Conservation (phyloP, 2,888 invertebrate genomes). For the Pogonocherus hispidulus region DNA sequence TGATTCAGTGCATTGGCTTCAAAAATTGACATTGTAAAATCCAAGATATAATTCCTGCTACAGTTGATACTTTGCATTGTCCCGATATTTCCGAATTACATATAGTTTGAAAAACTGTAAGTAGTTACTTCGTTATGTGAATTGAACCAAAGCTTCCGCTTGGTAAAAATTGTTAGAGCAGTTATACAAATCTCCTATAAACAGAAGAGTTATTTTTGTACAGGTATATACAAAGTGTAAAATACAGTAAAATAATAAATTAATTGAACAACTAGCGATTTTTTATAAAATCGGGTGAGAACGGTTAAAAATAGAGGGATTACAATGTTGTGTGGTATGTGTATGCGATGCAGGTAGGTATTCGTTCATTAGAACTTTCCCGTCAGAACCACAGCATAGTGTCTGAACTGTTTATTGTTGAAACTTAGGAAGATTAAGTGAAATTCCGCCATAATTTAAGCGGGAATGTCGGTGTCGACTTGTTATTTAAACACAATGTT, state of each 20-base stretch:
- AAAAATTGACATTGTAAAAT: too few relatives aligned
- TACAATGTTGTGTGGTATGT: not conserved
- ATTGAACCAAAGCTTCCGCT: too few relatives aligned
- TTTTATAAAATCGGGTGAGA: slow-evolving; percentile 6
- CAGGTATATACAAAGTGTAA: slow-evolving; percentile 11
- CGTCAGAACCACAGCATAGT: too few relatives aligned
- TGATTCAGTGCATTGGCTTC: too few relatives aligned
- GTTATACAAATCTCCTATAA: slow-evolving; percentile 8
- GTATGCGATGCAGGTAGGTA: not conserved
- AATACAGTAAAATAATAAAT: slow-evolving; percentile 10
- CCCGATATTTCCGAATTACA: too few relatives aligned
- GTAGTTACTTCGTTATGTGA: too few relatives aligned
- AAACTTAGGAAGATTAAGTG: not conserved
- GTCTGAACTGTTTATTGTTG: not conserved
- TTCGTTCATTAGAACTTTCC: not conserved
- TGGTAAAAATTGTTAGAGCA: slow-evolving; percentile 6
- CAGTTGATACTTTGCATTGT: too few relatives aligned
- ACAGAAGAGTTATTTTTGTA: slow-evolving; percentile 8
- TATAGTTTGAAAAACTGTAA: too few relatives aligned
- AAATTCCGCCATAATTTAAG: not conserved
- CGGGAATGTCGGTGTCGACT: not conserved
- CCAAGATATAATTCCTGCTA: too few relatives aligned
- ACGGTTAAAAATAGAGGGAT: slow-evolving; percentile 1
- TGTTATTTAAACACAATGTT: too few relatives aligned
- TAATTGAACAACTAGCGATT: slow-evolving; percentile 7